phyloP scores from a whole-genome alignment of 2,113 vertebrate species.

The Ornithorhynchus anatinus region DNA sequence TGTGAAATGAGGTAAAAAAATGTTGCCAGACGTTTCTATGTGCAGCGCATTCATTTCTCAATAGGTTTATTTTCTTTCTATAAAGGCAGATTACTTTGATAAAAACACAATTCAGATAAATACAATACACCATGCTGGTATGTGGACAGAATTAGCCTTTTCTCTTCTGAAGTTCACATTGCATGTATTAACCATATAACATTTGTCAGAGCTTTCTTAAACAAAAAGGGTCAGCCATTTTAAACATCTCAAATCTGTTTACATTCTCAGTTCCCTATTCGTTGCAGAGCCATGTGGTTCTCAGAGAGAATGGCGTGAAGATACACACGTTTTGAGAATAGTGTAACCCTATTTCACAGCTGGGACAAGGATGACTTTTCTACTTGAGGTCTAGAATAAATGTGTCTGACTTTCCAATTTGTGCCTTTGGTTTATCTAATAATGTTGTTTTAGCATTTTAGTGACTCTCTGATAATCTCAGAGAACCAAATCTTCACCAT shows the following conservation, averaged over 20 bases:
- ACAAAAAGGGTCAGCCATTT: neutral
- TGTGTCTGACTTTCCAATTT: no score
- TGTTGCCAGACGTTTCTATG: conserved; percentile 57
- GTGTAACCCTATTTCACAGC: neutral
- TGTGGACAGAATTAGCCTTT: neutral
- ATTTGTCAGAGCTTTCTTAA: neutral
- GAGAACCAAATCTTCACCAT: no score
- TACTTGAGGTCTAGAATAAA: neutral
- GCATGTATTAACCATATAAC: neutral
- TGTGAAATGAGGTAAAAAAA: conserved; percentile 65
- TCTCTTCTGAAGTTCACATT: neutral
- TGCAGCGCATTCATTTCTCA: conserved; percentile 52
- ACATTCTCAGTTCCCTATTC: neutral
- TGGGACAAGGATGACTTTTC: neutral
- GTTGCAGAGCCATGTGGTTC: neutral
- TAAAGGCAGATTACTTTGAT: conserved; percentile 22
- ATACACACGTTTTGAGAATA: neutral
- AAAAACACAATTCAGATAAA: neutral
- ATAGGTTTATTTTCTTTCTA: conserved; percentile 32
- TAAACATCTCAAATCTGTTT: neutral
- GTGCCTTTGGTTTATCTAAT: no score
- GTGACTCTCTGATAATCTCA: no score
- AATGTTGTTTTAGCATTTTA: no score
- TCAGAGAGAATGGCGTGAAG: neutral
- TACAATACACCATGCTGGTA: neutral